Evolutionary conservation across 2,113 vertebrate species (phyloP).

Genomic region (Rhinopomastus cyanomelas): DNA sequence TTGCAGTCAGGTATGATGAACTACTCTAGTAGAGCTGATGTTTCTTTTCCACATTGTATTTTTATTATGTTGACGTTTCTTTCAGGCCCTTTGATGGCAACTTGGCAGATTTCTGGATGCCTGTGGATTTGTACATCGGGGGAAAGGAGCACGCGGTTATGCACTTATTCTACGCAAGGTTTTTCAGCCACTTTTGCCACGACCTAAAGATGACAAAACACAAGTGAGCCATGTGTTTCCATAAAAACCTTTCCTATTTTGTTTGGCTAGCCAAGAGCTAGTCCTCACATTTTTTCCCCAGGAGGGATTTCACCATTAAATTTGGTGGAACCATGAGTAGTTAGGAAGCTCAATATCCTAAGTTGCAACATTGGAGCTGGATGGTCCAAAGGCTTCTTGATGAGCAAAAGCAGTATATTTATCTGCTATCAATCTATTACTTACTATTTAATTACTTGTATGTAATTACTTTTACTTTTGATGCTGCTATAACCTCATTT

Average conservation of each 20-base stretch:
- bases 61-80: slow-evolving; percentile 3
- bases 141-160: slow-evolving; percentile 97
- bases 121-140: slow-evolving; percentile 93
- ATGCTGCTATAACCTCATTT: background rate
- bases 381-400: background rate
- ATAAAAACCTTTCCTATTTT: background rate
- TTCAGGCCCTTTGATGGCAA: slow-evolving; percentile 83
- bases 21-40: background rate
- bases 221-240: slow-evolving; percentile 77
- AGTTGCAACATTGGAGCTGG: background rate
- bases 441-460: background rate
- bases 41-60: background rate
- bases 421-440: background rate
- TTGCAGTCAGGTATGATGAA: background rate
- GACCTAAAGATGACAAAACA: slow-evolving; percentile 85
- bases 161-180: slow-evolving; percentile 95
- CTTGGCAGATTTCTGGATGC: slow-evolving; percentile 90
- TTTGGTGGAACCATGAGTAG: background rate
- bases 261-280: background rate
- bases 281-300: too few species aligned
- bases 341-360: background rate
- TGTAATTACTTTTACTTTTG: background rate
- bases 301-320: background rate
- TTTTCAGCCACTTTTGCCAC: slow-evolving; percentile 92
- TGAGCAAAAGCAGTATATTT: background rate